Evolutionary conservation across 2,888 invertebrate genomes (phyloP).

Genomic region (Helleia helle): DNA sequence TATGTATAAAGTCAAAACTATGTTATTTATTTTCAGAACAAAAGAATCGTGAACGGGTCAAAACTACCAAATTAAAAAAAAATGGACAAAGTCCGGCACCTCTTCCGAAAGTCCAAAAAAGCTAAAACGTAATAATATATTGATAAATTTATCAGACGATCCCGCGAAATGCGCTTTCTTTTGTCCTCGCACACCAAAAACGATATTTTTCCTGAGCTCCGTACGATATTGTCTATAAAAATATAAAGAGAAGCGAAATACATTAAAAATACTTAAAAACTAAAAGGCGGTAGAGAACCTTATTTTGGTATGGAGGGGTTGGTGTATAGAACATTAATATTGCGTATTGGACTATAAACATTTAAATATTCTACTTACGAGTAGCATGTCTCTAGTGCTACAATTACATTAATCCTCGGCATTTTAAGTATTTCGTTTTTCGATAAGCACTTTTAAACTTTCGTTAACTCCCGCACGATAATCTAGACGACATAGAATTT

Average conservation of each 20-base stretch:
- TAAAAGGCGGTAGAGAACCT: conserved; percentile 47
- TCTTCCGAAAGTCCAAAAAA: neutral
- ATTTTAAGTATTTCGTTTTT: neutral
- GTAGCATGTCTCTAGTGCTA: conserved; percentile 13
- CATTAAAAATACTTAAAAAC: conserved; percentile 33
- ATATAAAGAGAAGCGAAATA: conserved; percentile 18
- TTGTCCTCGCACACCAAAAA: neutral
- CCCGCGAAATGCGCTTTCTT: neutral
- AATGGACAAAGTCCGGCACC: conserved; percentile 2
- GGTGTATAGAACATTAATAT: conserved; percentile 18
- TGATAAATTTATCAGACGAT: too few species aligned
- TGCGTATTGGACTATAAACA: conserved; percentile 19
- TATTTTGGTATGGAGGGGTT: conserved; percentile 40
- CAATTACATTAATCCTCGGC: conserved; percentile 14
- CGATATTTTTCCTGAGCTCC: neutral
- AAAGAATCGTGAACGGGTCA: neutral
- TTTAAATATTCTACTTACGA: conserved; percentile 21
- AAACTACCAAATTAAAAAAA: neutral
- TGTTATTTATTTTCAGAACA: conserved; percentile 1
- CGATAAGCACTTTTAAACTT: neutral
- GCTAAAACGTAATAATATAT: neutral
- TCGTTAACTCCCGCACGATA: neutral
- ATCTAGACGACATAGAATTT: neutral
- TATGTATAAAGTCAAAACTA: conserved; percentile 1
- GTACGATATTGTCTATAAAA: neutral